phyloP scores from a whole-genome alignment of 2,113 vertebrate genomes.

The Pterocles burchelli region DNA sequence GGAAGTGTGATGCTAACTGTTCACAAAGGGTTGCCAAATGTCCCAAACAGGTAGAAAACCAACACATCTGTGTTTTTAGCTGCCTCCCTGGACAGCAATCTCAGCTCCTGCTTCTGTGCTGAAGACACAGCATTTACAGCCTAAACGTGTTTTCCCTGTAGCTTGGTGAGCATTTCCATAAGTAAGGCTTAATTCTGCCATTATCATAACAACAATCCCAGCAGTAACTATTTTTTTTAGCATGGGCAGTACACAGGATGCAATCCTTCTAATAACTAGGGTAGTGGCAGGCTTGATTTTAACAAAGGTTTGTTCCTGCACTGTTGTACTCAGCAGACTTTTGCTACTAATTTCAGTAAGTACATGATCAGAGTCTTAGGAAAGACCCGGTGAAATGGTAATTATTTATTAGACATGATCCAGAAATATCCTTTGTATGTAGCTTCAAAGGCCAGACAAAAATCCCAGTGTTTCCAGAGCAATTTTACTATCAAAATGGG shows the following conservation, averaged over 20 bases:
- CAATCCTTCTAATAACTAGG: background rate
- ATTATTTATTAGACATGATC: background rate
- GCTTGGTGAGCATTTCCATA: background rate
- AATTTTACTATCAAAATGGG: background rate
- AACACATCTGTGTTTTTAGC: background rate
- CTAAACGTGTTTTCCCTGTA: background rate
- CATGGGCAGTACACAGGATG: accelerated
- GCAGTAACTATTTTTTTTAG: background rate
- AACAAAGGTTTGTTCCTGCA: background rate
- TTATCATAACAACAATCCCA: background rate
- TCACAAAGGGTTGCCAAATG: background rate
- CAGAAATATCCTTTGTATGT: background rate
- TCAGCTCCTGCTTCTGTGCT: background rate
- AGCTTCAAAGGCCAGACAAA: background rate
- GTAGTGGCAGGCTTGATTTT: background rate
- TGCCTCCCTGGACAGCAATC: background rate
- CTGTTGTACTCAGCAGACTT: background rate
- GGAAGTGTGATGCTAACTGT: background rate
- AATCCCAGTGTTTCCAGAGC: background rate
- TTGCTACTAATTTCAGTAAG: background rate
- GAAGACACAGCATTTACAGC: background rate
- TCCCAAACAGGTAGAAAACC: background rate
- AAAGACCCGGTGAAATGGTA: background rate
- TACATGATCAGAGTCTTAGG: background rate
- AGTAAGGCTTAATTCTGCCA: background rate